Evolutionary conservation across 1,140 invertebrate species (phyloP).

Genomic region (Drosophila funebris): DNA sequence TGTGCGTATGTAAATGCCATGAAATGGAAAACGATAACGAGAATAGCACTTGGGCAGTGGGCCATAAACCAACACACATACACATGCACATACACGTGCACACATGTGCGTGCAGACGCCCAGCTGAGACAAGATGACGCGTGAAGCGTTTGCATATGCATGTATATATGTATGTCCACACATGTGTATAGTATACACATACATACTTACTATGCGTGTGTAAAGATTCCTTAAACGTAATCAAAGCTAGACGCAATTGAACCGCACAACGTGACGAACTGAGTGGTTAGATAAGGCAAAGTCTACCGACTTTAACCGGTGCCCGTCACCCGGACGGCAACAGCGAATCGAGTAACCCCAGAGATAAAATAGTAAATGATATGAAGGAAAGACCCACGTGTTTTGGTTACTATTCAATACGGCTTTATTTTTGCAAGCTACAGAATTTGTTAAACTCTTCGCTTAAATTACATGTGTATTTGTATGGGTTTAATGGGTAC

Average conservation of each 20-base stretch:
- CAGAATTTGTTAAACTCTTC: constrained; percentile 54
- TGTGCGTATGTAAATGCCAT: neutral
- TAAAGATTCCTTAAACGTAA: constrained; percentile 14
- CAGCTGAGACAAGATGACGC: neutral
- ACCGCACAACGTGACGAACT: neutral
- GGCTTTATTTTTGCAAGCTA: constrained; percentile 57
- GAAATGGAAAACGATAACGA: constrained; percentile 28
- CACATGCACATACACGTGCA: neutral
- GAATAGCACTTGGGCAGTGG: constrained; percentile 33
- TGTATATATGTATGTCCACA: no score
- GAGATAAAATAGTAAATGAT: neutral
- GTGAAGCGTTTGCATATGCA: neutral
- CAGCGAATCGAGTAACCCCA: neutral
- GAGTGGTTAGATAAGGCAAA: constrained; percentile 26
- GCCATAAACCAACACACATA: constrained; percentile 2
- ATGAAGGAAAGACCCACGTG: constrained; percentile 40
- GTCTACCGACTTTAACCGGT: neutral
- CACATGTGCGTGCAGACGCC: neutral
- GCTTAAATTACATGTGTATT: constrained; percentile 42
- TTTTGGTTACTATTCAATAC: constrained; percentile 50
- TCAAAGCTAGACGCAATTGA: constrained; percentile 20
- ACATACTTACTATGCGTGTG: no score
- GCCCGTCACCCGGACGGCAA: constrained; percentile 4
- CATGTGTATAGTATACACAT: neutral
- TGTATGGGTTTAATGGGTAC: constrained; percentile 2